Base-by-base conservation (phyloP, 2,888 invertebrate genomes). In the Brenthis daphne region DNA sequence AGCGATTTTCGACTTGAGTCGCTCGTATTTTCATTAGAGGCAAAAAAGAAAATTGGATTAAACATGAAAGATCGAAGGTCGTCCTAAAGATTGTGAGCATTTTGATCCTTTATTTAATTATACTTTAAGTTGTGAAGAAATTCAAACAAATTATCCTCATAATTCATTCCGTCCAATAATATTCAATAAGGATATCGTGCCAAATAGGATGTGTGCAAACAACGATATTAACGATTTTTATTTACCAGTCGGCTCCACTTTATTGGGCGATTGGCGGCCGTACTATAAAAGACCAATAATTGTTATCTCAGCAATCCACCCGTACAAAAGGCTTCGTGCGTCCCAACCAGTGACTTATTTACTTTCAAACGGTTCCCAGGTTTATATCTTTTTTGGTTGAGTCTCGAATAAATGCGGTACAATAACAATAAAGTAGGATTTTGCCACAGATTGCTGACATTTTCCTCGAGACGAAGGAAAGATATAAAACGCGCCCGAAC, bases 361-460 rank as follows among this genome's bases (percentile, higher is more conserved):
- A 86, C 85, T 86, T 82, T 79, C 81, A 84, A 85, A 85, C 86
- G 79, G 86, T 89, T 86, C 73, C 82, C 85, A 87, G 86, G 87
- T 89, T 88, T 88, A 87, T 87, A 86, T 85, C 82, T 85, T 81
- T 83, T 84, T 82, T 79, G 76, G 79, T 80, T 79, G 85, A 85
- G 85, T 83, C 82, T 79, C 84, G 82, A 85, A 89, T 88, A 88
- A 88, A 88, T 85, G 88, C 84, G 85, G 85, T 80, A 87, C 88
- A 87, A 87, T 89, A 90, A 90, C 88, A 89, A 86, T 89, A 90
- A 90, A 90, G 85, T 82, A 85, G 90, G 87, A 88, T 90, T 90
- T 88, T 77, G 82, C 81, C 83, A 80, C 83, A 87, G 86, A 89
- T 89, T 86, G 88, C 89, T 87, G 89, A 90, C 89, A 89, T 90